phyloP scores from a whole-genome alignment of 2,113 vertebrate species.

The Halcyon senegalensis region DNA sequence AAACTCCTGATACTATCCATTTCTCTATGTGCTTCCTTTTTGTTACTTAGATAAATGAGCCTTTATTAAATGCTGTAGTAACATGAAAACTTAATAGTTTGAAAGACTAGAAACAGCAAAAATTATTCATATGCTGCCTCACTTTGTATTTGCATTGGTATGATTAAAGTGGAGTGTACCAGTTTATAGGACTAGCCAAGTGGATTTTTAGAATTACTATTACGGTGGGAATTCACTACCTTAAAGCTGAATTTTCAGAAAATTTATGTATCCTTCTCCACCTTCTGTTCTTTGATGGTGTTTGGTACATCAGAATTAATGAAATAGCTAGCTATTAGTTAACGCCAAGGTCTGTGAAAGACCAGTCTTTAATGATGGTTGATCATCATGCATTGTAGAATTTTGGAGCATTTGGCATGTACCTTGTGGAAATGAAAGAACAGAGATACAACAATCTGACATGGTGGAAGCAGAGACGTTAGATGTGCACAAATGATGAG shows the following conservation, averaged over 20 bases:
- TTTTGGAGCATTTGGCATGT: background rate
- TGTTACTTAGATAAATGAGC: background rate
- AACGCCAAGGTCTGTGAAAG: background rate
- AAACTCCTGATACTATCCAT: background rate
- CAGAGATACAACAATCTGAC: background rate
- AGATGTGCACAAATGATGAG: background rate
- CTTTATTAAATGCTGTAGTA: background rate
- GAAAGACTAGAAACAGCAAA: background rate
- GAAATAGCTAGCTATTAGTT: background rate
- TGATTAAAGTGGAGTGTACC: background rate
- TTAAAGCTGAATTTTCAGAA: background rate
- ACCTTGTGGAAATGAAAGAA: background rate
- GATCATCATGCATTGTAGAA: background rate
- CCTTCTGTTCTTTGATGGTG: background rate
- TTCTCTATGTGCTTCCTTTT: background rate
- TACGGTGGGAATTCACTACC: background rate
- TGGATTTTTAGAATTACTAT: background rate
- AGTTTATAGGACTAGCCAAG: background rate
- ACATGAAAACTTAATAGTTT: background rate
- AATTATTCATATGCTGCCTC: background rate
- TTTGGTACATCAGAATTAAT: background rate
- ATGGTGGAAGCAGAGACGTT: background rate
- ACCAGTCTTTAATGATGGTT: background rate
- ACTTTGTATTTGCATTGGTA: background rate
- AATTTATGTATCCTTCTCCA: background rate